Evolutionary conservation across 2,113 vertebrate genomes (phyloP).

Genomic region (Rhinoderma darwinii): DNA sequence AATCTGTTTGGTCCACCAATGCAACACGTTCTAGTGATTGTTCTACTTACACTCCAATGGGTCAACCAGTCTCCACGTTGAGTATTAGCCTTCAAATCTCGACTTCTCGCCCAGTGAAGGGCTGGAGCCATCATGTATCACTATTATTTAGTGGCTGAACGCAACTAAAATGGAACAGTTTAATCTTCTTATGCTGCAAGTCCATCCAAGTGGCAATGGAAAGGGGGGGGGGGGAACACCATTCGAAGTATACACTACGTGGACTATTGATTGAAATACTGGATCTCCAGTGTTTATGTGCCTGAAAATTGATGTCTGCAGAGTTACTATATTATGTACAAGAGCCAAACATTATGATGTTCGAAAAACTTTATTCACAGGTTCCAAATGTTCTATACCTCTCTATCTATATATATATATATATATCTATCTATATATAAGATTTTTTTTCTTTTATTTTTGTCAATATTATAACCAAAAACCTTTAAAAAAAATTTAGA

Average conservation of each 20-base stretch:
- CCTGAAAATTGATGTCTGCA: constrained; percentile 32
- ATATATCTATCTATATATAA: background rate
- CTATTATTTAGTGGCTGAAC: background rate
- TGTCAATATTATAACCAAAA: background rate
- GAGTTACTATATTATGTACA: background rate
- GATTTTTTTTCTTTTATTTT: background rate
- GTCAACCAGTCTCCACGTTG: constrained; percentile 7
- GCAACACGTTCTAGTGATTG: constrained; percentile 2
- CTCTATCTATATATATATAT: background rate
- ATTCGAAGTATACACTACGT: background rate
- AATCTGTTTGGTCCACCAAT: background rate
- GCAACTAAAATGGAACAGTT: background rate
- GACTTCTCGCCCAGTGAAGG: constrained; percentile 9
- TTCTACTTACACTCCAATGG: background rate
- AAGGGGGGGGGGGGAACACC: background rate
- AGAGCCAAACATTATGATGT: background rate
- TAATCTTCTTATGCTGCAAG: background rate
- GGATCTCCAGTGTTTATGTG: constrained; percentile 26
- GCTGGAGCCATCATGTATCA: constrained; percentile 4
- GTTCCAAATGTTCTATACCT: background rate
- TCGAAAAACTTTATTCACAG: background rate
- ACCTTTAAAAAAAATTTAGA: background rate
- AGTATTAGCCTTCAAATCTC: background rate
- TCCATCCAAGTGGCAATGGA: background rate
- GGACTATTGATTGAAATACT: constrained; percentile 30